Evolutionary conservation across 2,888 invertebrate genomes (phyloP).

Genomic region (Hirtodrosophila alboralis): DNA sequence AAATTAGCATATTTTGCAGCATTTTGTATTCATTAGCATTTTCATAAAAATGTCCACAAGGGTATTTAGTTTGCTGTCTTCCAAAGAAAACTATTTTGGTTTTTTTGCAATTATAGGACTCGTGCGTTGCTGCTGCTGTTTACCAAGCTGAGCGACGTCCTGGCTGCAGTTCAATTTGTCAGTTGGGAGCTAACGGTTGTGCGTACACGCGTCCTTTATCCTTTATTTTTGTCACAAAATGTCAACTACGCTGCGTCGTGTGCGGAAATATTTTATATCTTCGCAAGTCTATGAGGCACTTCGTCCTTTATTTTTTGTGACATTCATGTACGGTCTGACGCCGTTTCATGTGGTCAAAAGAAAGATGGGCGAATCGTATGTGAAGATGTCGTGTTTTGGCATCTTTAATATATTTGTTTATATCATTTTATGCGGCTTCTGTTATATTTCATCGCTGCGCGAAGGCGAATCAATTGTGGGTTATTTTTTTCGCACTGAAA

Average conservation of each 20-base stretch:
- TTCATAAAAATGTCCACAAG: neutral
- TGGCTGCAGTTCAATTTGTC: slow-evolving; percentile 56
- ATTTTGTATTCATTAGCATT: too few species aligned
- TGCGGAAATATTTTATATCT: slow-evolving; percentile 80
- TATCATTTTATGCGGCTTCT: slow-evolving; percentile 65
- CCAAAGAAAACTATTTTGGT: slow-evolving; percentile 14
- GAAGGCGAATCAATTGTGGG: slow-evolving; percentile 81
- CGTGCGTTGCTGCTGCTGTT: neutral
- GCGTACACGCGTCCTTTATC: slow-evolving; percentile 27
- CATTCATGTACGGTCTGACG: slow-evolving; percentile 81
- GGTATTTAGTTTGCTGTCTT: too few species aligned
- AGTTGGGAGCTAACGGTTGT: slow-evolving; percentile 39
- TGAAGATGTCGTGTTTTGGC: slow-evolving; percentile 70
- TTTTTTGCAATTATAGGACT: slow-evolving; percentile 11
- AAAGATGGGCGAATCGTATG: slow-evolving; percentile 70
- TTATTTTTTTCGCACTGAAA: slow-evolving; percentile 81
- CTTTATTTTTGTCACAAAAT: slow-evolving; percentile 9
- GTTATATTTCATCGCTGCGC: slow-evolving; percentile 69
- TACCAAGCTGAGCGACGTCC: slow-evolving; percentile 22
- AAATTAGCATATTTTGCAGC: too few species aligned
- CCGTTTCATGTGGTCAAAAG: slow-evolving; percentile 79
- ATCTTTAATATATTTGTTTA: slow-evolving; percentile 70
- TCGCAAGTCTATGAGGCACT: slow-evolving; percentile 82
- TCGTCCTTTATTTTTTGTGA: slow-evolving; percentile 78
- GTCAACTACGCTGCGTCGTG: slow-evolving; percentile 60